Base-by-base conservation (phyloP, 2,888 invertebrate species). In the Epinotia brunnichana region DNA sequence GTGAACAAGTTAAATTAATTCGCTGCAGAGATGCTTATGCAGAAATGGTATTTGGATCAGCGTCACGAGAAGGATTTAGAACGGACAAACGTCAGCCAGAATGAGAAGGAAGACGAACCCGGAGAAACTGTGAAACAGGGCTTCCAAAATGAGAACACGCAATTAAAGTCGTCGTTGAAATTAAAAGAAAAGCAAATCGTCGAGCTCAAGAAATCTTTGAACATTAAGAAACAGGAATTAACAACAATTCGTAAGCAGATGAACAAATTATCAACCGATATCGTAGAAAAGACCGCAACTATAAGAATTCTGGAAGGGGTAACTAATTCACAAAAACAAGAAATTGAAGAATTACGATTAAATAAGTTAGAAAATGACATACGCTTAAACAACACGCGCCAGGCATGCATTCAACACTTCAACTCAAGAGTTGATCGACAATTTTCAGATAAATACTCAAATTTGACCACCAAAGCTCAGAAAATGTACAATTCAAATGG, bases 401-500 rank as follows among this genome's bases (percentile, higher is more conserved):
- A 59, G n/a, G 10, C 35, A 39, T n/a, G 17, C 39, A 35, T 13
- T 10, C 35, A 39, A n/a, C 17, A 13, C 7, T 59, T 59, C 15
- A 59, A 59, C 17, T 35, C 59, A 1, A 35, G 10, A 17, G 24
- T 35, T 59, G 15, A 59, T 35, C 29, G 2, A 35, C 15, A 59
- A n/a, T 59, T 59, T n/a, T 15, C 35, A 15, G 24, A 35, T 35
- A 35, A 5, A n/a, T 35, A 35, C 29, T 29, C 35, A 15, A 3
- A 29, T 59, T 59, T 59, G 17, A 35, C 35, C 35, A 35, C 59
- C 21, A 35, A 59, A 29, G 35, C 29, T 35, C 29, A 9, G 2
- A 15, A 67, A 56, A 13, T 67, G 56, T 56, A 56, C 29, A 54
- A 67, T 41, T 67, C 57, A 57, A 17, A 21, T 41, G 35, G 21